phyloP scores from a whole-genome alignment of 2,113 vertebrate genomes.

The Thryonomys swinderianus region DNA sequence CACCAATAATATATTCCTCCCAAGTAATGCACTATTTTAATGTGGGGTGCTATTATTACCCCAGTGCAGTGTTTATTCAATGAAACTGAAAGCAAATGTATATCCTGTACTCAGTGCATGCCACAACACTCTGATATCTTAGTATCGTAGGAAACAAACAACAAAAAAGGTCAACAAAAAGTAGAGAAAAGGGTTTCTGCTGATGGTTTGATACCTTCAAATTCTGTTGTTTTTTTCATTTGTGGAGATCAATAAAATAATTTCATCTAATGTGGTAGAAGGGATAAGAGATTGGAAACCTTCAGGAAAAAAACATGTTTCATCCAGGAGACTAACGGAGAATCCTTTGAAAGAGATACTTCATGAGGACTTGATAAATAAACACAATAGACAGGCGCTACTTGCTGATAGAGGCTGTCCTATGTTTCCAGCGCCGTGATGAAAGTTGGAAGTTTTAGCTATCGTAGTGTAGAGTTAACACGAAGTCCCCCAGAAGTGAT shows the following conservation, averaged over 20 bases:
- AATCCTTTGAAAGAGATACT: not conserved
- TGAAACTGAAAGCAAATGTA: not conserved
- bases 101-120: not conserved
- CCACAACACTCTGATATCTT: not conserved
- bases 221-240: constrained; percentile 25
- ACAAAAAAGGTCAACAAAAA: not conserved
- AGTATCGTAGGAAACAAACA: not conserved
- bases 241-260: not conserved
- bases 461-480: not conserved
- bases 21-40: not conserved
- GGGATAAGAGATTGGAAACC: not conserved
- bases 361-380: not conserved
- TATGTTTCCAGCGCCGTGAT: not conserved
- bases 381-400: not conserved
- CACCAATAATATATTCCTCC: constrained; percentile 19
- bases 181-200: not conserved
- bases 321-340: not conserved
- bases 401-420: not conserved
- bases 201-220: not conserved
- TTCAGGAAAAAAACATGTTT: not conserved
- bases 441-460: not conserved
- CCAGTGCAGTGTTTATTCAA: not conserved
- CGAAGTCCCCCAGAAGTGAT: not conserved
- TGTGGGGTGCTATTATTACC: not conserved
- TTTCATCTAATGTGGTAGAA: not conserved